These are phyloP conservation scores for Myodes glareolus DNA, from an alignment of 2,113 vertebrate genomes.

Conservation along the genomic window DNA sequence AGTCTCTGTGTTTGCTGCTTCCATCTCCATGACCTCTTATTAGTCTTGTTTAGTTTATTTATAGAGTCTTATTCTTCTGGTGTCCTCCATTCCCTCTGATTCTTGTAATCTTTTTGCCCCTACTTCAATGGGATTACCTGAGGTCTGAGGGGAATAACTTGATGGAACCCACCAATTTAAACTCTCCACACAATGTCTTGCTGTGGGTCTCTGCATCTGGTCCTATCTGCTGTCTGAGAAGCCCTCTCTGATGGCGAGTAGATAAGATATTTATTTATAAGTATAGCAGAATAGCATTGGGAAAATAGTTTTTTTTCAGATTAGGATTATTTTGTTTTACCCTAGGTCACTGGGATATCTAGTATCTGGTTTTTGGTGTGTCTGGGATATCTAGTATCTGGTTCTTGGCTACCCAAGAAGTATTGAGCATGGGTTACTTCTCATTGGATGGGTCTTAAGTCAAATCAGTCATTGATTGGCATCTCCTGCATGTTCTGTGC, in stretches of 20 bases:
- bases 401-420: not conserved
- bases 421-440: not conserved
- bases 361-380: not conserved
- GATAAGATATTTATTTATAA: not conserved
- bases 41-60: not conserved
- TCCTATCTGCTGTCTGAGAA: not conserved
- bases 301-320: not conserved
- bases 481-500: not conserved
- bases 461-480: not conserved
- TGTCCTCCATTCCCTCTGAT: not conserved
- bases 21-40: not conserved
- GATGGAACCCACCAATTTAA: not conserved
- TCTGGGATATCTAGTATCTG: not conserved
- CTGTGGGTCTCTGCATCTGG: not conserved
- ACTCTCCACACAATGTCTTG: not conserved
- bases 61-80: not conserved
- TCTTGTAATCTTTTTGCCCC: not conserved
- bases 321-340: not conserved
- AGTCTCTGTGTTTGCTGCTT: not conserved
- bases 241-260: not conserved
- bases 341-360: not conserved
- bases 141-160: not conserved
- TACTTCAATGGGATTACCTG: not conserved
- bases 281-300: not conserved
- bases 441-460: not conserved